Percentiles rank a stretch among this genome's conserved stretches.
phyloP scores from a whole-genome alignment of 1,140 invertebrate genomes.

The Proctacanthus coquilletti region DNA sequence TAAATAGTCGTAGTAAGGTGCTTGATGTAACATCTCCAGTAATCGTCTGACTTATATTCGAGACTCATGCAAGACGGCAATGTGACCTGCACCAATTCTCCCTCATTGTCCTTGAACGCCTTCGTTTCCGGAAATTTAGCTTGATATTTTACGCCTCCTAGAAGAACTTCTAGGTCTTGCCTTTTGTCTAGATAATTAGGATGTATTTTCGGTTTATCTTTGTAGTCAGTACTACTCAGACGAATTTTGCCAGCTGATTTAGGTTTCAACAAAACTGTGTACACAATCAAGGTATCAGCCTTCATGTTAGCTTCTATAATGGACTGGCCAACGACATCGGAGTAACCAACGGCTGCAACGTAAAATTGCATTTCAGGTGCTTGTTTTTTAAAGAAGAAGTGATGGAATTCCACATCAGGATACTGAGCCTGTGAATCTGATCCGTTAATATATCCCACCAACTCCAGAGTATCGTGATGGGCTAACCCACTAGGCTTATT shows the following conservation, averaged over 20 bases:
- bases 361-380: neutral
- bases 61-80: constrained; percentile 25
- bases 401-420: constrained; percentile 10
- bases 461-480: constrained; percentile 4
- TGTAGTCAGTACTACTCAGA: constrained; percentile 35
- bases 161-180: constrained; percentile 28
- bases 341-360: neutral
- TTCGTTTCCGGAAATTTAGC: constrained; percentile 7
- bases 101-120: constrained; percentile 9
- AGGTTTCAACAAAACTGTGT: constrained; percentile 29
- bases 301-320: neutral
- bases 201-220: constrained; percentile 39
- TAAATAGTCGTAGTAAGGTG: constrained; percentile 33
- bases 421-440: constrained; percentile 6
- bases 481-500: constrained; percentile 1
- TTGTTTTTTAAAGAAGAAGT: neutral
- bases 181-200: constrained; percentile 35
- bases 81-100: constrained; percentile 15
- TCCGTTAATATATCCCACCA: constrained; percentile 10
- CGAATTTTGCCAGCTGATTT: constrained; percentile 35
- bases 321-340: constrained; percentile 1
- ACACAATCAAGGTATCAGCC: constrained; percentile 15
- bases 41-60: constrained; percentile 15
- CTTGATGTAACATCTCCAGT: constrained; percentile 31
- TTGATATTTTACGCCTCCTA: constrained; percentile 11